Conservation (phyloP, 2,888 invertebrate species). For the Drosophila dives region DNA sequence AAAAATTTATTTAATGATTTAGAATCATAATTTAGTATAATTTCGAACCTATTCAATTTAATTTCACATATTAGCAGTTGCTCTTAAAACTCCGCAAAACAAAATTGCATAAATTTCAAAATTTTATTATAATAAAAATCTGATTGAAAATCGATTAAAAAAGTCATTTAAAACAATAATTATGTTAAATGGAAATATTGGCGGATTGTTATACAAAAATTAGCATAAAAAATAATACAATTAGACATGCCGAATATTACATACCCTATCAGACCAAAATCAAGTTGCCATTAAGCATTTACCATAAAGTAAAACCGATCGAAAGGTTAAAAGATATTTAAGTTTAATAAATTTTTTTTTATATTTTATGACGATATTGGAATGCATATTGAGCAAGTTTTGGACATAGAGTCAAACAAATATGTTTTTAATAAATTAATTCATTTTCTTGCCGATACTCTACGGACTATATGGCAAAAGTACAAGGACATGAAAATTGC, state of each 20-base stretch:
- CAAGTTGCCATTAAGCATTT: neutral
- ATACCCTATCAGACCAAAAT: neutral
- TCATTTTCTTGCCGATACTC: neutral
- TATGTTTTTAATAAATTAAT: neutral
- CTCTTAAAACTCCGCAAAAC: neutral
- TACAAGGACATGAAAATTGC: neutral
- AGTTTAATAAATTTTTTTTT: neutral
- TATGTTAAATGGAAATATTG: neutral
- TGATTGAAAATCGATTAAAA: neutral
- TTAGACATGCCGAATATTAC: neutral
- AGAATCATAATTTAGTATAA: neutral
- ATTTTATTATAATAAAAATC: neutral
- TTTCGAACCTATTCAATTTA: neutral
- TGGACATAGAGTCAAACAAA: neutral
- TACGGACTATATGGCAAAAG: neutral
- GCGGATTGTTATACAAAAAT: neutral
- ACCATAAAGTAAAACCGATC: neutral
- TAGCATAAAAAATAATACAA: neutral
- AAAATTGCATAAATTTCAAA: no score
- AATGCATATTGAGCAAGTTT: neutral
- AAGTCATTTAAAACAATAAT: neutral
- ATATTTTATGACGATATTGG: neutral
- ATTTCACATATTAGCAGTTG: neutral
- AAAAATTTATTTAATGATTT: neutral
- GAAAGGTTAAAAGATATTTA: neutral